A percentile compares a stretch with the other conserved stretches of the same genome.
These are phyloP conservation scores for Micrasema longulum DNA, from an alignment of 1,140 invertebrate genomes.

Conservation along the genomic window DNA sequence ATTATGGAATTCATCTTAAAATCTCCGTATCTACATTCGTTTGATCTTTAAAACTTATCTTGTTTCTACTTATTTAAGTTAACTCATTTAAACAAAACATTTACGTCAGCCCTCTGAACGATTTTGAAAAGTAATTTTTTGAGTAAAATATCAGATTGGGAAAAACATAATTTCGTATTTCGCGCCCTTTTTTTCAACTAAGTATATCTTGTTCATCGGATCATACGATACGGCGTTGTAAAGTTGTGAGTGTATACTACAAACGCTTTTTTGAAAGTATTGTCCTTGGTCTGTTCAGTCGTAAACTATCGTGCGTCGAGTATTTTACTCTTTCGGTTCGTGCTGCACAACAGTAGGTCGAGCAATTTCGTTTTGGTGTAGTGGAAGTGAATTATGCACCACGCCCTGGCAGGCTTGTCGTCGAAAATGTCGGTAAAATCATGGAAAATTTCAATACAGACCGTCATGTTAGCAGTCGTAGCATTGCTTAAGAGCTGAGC, in stretches of 20 bases:
- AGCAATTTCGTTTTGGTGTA: conserved; percentile 17
- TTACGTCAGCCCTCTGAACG: no score
- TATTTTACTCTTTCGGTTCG: conserved; percentile 22
- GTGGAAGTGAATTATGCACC: conserved; percentile 20
- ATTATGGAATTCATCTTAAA: no score
- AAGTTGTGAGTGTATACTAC: background rate
- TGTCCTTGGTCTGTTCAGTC: conserved; percentile 51
- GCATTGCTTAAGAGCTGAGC: no score
- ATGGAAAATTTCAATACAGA: background rate
- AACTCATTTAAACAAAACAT: no score
- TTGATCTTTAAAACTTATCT: no score
- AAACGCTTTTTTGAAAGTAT: conserved; percentile 16
- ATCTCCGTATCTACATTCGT: no score
- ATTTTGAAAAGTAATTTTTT: no score
- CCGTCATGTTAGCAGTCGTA: background rate
- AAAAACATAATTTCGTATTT: conserved; percentile 11
- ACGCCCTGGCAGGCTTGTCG: no score
- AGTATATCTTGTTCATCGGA: conserved; percentile 24
- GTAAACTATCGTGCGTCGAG: conserved; percentile 22
- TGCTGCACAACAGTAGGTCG: conserved; percentile 13
- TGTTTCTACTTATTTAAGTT: no score
- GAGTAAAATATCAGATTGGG: background rate
- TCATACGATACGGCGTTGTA: background rate
- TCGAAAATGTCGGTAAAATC: no score
- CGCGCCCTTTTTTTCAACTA: conserved; percentile 20